phyloP scores from a whole-genome alignment of 1,140 invertebrate genomes.

The Eciton burchellii region DNA sequence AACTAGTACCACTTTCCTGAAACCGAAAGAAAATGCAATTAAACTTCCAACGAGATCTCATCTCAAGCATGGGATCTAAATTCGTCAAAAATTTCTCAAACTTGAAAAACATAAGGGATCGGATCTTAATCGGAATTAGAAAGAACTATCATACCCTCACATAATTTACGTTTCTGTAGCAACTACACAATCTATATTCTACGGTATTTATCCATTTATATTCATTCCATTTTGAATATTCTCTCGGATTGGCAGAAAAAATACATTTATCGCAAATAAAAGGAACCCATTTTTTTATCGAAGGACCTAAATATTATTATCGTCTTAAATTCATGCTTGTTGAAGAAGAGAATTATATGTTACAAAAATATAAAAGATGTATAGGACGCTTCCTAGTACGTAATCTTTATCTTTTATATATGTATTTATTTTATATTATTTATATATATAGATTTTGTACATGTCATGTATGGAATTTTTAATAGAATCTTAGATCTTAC shows the following conservation, averaged over 20 bases:
- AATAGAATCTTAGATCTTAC: too few relatives aligned
- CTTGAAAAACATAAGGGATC: too few relatives aligned
- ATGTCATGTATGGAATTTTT: too few relatives aligned
- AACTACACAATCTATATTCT: not conserved
- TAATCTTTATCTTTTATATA: too few relatives aligned
- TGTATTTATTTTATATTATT: too few relatives aligned
- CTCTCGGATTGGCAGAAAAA: not conserved
- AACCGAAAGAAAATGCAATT: not conserved
- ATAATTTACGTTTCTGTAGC: not conserved
- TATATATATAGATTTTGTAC: too few relatives aligned
- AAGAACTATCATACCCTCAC: slow-evolving; percentile 20
- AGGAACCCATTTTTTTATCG: not conserved
- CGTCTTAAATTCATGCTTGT: too few relatives aligned
- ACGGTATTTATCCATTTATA: not conserved
- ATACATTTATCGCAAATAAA: not conserved
- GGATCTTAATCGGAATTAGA: not conserved
- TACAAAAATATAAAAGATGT: too few relatives aligned
- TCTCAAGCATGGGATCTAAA: not conserved
- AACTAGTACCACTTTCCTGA: slow-evolving; percentile 76
- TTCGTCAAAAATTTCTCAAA: not conserved
- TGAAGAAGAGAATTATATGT: too few relatives aligned
- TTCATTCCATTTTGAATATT: slow-evolving; percentile 9
- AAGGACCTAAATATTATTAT: too few relatives aligned
- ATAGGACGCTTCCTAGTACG: too few relatives aligned
- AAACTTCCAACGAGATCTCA: not conserved